Base-by-base conservation (phyloP, 2,888 invertebrate genomes). In the Chalcis sispes region DNA sequence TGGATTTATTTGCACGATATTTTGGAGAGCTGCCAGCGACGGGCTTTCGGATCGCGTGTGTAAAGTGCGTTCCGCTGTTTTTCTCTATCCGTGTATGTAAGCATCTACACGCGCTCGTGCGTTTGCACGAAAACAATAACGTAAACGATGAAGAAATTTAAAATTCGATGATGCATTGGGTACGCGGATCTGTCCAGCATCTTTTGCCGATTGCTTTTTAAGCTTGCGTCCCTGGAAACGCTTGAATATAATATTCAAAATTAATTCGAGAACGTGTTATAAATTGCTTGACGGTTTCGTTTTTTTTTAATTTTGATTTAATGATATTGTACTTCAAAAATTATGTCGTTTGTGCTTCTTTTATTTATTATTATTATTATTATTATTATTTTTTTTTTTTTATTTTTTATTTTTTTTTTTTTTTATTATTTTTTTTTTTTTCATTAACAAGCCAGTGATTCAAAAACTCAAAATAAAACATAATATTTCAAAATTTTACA, bases 1-100 rank as follows among this genome's bases (percentile, higher is more conserved):
- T 79, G 77, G 59, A 83, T 83, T 81, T 81, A 82, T 84, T 83
- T 84, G 81, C 79, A 81, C 82, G 82, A 83, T 84, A 82, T 83
- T 81, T 83, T 86, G 85, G 84, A 81, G 48, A 61, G 36, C 29
- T 25, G 84, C 85, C 85, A 84, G 75, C 46, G 32, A 78, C 72
- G 65, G 70, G 54, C 62, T 42, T n/a, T 40, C 1, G 67, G 58
- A 61, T 5, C 23, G 3, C 13, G 36, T 18, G 18, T 15, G 36
- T 42, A 32, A 58, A 64, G 62, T 66, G 59, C 36, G 15, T 61
- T 67, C 56, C 54, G 25, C 18, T 62, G 23, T 50, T 40, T 42
- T 29, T 13, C n/a, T 7, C 50, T 5, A 15, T n/a, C n/a, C n/a
- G n/a, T n/a, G n/a, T n/a, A n/a, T n/a, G n/a, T n/a, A n/a, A n/a